Base-by-base conservation (phyloP, 92 coral and sea anemone genomes). In the Heteractis magnifica region DNA sequence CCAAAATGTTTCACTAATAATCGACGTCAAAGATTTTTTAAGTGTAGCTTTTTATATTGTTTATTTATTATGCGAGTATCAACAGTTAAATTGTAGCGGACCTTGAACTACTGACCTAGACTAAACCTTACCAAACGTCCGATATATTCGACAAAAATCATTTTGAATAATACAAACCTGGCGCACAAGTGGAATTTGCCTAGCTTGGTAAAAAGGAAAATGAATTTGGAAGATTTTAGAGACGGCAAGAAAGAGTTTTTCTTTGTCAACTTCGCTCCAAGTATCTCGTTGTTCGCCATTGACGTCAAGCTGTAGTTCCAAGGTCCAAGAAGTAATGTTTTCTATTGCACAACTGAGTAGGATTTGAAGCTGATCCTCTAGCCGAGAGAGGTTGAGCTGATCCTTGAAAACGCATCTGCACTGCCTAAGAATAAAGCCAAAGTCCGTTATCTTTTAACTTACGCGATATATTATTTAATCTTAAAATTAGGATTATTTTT, bases 371-470 rank as follows among this genome's bases (percentile, higher is more conserved):
- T 84, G 91, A 68, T 94, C 98, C 84, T 92, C 98, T 13, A 96
- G 79, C 18, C 98, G 92, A 26, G 93, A 92, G 73, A 96, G 87
- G 76, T 96, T 87, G 34, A 86, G 88, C 81, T 91, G 98, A 78
- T 96, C 99, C 72, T 92, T 85, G 82, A 96, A 96, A 62, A 96
- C 90, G 77, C 99, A 96, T 77, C 95, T 95, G 86, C 99, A 96
- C 58, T 94, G 99, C 71, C 99, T 96, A 68, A 6, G 34, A n/a
- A 75, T 23, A 76, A 72, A 52, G 77, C 41, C 14, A 16, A 12
- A 15, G 13, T 15, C 15, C 1, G 0, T 7, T 78, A 21, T 34
- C 70, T 6, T 34, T 72, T 71, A 34, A 34, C 44, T 34, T 34
- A 34, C 44, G 44, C 44, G 44, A 34, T 65, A 20, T 49, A 51